These are phyloP conservation scores for Terrapene triunguis DNA, from an alignment of 2,113 vertebrate species.

Conservation along the genomic window DNA sequence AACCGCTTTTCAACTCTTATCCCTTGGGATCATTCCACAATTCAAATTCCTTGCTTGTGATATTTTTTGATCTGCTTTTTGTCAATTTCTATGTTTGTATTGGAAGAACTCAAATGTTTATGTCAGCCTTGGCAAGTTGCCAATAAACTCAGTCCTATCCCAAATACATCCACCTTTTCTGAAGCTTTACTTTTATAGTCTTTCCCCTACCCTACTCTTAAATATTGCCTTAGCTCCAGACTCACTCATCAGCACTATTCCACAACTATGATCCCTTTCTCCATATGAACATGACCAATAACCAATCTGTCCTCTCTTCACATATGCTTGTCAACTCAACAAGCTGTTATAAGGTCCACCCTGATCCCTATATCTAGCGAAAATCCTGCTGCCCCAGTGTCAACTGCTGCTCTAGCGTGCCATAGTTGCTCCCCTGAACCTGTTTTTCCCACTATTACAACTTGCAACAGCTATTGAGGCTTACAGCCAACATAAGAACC, in stretches of 20 bases:
- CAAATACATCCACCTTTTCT: neutral
- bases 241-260: neutral
- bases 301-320: neutral
- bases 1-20: conserved; percentile 46
- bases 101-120: neutral
- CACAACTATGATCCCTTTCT: neutral
- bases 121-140: neutral
- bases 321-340: neutral
- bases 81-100: neutral
- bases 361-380: neutral
- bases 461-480: neutral
- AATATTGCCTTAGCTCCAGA: neutral
- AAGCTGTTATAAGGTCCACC: neutral
- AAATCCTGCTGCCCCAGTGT: neutral
- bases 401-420: neutral
- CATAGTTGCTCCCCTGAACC: neutral
- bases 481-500: neutral
- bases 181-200: neutral
- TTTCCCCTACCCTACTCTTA: neutral
- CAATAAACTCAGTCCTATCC: neutral
- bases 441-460: neutral
- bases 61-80: conserved; percentile 23
- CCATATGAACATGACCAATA: neutral
- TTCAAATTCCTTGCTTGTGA: conserved; percentile 27
- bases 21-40: conserved; percentile 37